phyloP scores from a whole-genome alignment of 2,888 invertebrate species.

The Pheosia gnoma region DNA sequence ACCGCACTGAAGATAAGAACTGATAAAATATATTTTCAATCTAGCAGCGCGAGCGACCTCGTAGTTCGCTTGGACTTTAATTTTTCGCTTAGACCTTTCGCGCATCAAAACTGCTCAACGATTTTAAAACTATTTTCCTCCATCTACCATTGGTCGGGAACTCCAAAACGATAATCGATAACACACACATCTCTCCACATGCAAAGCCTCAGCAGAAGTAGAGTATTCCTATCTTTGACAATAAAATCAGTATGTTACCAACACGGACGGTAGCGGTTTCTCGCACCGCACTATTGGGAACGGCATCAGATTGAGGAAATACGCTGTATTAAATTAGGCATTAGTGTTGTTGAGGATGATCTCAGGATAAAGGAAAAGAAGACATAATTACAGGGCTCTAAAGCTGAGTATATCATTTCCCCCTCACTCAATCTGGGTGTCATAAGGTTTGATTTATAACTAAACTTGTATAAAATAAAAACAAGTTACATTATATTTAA shows the following conservation, averaged over 20 bases:
- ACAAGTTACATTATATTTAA: too few relatives aligned
- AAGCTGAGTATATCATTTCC: not conserved
- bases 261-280: not conserved
- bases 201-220: not conserved
- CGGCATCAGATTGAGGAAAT: not conserved
- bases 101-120: too few relatives aligned
- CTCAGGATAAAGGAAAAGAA: not conserved
- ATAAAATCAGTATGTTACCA: not conserved
- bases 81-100: too few relatives aligned
- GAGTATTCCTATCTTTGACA: not conserved
- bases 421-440: too few relatives aligned
- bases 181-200: too few relatives aligned
- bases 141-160: not conserved
- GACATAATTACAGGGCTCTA: not conserved
- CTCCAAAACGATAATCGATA: not conserved
- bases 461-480: too few relatives aligned
- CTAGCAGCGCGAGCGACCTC: not conserved
- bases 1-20: not conserved
- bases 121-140: too few relatives aligned
- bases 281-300: not conserved
- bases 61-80: too few relatives aligned
- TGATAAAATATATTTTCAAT: slow-evolving; percentile 1
- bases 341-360: not conserved
- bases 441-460: too few relatives aligned
- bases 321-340: not conserved